Conservation (phyloP, 2,888 invertebrate species). For the Orthosia incerta region DNA sequence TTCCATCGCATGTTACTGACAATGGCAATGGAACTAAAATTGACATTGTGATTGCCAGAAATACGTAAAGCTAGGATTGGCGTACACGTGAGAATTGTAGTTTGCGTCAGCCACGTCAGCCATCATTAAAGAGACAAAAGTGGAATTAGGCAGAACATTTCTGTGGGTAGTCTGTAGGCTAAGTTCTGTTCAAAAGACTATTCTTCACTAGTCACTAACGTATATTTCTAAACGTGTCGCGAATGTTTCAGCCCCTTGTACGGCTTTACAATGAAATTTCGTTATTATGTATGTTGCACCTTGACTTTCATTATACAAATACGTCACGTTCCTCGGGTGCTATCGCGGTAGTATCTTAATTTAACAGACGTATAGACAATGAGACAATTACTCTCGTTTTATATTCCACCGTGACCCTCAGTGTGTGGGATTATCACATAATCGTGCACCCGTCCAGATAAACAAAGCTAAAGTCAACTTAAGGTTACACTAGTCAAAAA, state of each 20-base stretch:
- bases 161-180: slow-evolving; percentile 13
- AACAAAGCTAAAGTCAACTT: slow-evolving; percentile 49
- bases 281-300: slow-evolving; percentile 62
- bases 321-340: slow-evolving; percentile 69
- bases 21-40: slow-evolving; percentile 20
- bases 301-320: slow-evolving; percentile 73
- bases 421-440: slow-evolving; percentile 69
- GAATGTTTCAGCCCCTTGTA: slow-evolving; percentile 55
- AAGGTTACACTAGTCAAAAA: too few relatives aligned
- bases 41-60: slow-evolving; percentile 22
- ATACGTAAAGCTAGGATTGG: not conserved
- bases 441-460: slow-evolving; percentile 50
- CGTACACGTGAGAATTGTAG: slow-evolving; percentile 13
- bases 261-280: slow-evolving; percentile 53
- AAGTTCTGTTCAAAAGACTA: slow-evolving; percentile 30
- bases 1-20: slow-evolving; percentile 30
- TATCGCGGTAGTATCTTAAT: slow-evolving; percentile 69
- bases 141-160: slow-evolving; percentile 15
- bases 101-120: slow-evolving; percentile 33
- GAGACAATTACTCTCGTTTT: slow-evolving; percentile 69
- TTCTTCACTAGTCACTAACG: slow-evolving; percentile 44
- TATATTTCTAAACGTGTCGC: slow-evolving; percentile 51
- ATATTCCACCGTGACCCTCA: slow-evolving; percentile 63
- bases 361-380: slow-evolving; percentile 71
- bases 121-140: slow-evolving; percentile 24